Conservation (phyloP, 2,797 vertebrate genomes). For the Momotus momota region DNA sequence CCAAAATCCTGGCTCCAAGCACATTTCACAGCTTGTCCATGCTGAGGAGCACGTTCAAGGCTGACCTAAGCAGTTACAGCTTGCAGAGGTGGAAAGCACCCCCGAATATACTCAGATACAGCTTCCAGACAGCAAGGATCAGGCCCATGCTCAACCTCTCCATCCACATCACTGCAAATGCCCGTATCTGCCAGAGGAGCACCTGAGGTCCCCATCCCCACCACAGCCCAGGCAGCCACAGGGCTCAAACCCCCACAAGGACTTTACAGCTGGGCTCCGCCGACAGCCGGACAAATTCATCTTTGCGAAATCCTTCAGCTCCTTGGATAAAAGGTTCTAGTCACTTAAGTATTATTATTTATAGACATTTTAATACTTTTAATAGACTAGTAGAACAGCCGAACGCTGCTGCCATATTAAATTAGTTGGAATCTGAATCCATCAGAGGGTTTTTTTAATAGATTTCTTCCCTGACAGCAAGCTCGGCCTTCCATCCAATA, state of each 20-base stretch:
- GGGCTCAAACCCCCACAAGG: neutral
- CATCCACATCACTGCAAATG: neutral
- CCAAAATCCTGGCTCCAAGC: neutral
- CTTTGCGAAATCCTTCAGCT: neutral
- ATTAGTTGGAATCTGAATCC: slow-evolving; percentile 4
- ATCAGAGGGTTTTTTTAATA: neutral
- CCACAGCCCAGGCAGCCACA: accelerated
- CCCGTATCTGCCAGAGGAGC: neutral
- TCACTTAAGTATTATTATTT: slow-evolving; percentile 11
- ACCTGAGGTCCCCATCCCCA: neutral
- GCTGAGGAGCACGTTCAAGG: accelerated
- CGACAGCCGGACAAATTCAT: neutral
- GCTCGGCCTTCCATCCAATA: neutral
- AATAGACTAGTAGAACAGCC: neutral
- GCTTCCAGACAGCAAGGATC: neutral
- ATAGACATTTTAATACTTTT: slow-evolving; percentile 8
- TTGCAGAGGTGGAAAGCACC: neutral
- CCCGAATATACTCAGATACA: accelerated
- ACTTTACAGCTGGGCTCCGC: neutral
- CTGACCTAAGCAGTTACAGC: neutral
- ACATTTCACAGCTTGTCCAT: neutral
- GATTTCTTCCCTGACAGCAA: slow-evolving; percentile 36
- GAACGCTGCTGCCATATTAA: neutral
- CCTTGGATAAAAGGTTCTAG: neutral
- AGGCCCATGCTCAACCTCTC: neutral